Base-by-base conservation (phyloP, 2,113 vertebrate species). In the Hippolais icterina region DNA sequence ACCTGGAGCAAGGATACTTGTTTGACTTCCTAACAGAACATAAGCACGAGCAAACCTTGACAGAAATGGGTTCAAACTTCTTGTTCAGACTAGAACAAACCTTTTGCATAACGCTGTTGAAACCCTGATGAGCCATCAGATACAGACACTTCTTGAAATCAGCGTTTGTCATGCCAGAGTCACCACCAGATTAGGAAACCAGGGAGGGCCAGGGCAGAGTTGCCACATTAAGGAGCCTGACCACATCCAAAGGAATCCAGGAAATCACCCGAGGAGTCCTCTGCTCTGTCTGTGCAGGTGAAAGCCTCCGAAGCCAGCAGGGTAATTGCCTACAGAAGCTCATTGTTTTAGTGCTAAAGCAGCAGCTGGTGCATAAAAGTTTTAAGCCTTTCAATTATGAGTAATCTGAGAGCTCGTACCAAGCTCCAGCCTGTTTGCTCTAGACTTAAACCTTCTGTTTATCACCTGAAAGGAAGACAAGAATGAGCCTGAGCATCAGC, bases 371-470 rank as follows among this genome's bases (percentile, higher is more conserved):
- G 71, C 76, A 54, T 88, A 15, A 93, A 83, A 87, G 60, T 83
- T 83, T 88, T 70, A 87, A 13, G 6, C 79, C 78, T 91, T 72
- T 74, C 50, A 64, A 74, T 90, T 46, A 87, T 90, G 93, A 95
- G 66, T 92, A 79, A 96, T 50, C 52, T 11, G 59, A 90, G 83
- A 90, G 68, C 87, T 27, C 71, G 63, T 7, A 89, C 79, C 82
- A 83, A 88, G 87, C 44, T 83, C 39, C 68, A 96, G 87, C 70
- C 60, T 93, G 85, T 69, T 91, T 63, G 68, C 64, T 77, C 16
- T 25, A 44, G 59, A 61, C 66, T 88, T 47, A 59, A 93, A 83
- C 56, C 75, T 88, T 77, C 78, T 95, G 86, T 89, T 97, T 96
- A 63, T 66, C 90, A 70, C 79, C 82, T 88, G n/a, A 18, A 47